Base-by-base conservation (phyloP, 2,113 vertebrate species). In the Coptodon rendalli region DNA sequence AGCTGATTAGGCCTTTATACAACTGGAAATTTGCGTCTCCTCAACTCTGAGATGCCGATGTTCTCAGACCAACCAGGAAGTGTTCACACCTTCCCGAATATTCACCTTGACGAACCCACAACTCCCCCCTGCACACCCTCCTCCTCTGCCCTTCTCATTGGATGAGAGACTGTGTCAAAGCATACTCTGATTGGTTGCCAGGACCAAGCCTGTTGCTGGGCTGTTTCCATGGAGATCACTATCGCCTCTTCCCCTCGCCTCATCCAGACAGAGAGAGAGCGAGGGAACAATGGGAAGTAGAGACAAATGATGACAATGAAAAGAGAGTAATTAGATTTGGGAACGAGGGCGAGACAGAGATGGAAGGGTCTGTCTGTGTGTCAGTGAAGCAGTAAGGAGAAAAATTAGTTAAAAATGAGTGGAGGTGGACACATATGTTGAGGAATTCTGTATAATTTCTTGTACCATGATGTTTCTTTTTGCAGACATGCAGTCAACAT, bases 191-290 rank as follows among this genome's bases (percentile, higher is more conserved):
- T 96, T 96, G 96, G 95, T 17, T 84, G 63, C 24, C 4, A 43
- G 85, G 57, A 83, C 48, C 17, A 56, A 95, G 94, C 92, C 95
- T 96, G 95, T 96, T 96, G 95, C 95, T 93, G 93, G 94, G 95
- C 92, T 95, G 95, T 96, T 96, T 95, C 94, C 95, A 95, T 96
- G 94, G 96, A 86, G 94, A 96, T 95, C 89, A 87, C 87, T 89
- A 95, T 95, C 87, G 38, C 82, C 40, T 56, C 81, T 82, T 36
- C 45, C 27, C 9, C 31, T 43, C 2, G 4, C 24, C 16, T 71
- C 86, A 53, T 86, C 36, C 81, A 82, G n/a, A 81, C 34, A 71
- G 27, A 50, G 5, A 79, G 38, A 48, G 57, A 61, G 83, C 27
- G 48, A 53, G 19, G 14, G 85, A 66, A 66, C 11, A 3, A 81